These are phyloP conservation scores for Catonia carolina DNA, from an alignment of 2,888 invertebrate genomes.

Conservation along the genomic window DNA sequence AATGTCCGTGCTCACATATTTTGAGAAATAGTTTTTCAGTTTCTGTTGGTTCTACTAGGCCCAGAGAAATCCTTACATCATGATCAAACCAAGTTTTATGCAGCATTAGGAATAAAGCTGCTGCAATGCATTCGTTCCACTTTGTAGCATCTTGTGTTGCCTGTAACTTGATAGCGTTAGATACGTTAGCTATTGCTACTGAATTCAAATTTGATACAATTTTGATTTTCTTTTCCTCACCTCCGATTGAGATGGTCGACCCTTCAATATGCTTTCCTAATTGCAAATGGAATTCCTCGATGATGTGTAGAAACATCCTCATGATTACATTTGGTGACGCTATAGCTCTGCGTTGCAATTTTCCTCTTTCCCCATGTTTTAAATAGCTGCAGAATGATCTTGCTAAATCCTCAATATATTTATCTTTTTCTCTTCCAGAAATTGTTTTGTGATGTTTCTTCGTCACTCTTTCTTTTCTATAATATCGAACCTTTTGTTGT, in stretches of 20 bases:
- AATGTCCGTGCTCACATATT: not conserved
- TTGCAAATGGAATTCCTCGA: conserved; percentile 23
- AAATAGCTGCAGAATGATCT: conserved; percentile 17
- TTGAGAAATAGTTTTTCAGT: not conserved
- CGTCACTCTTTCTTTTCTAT: too few relatives aligned
- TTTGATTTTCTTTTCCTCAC: conserved; percentile 36
- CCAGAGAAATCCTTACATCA: not conserved
- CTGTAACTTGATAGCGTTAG: conserved; percentile 25
- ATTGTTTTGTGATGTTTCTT: too few relatives aligned
- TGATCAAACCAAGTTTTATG: conserved; percentile 26
- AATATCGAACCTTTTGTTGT: too few relatives aligned
- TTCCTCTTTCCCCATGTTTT: conserved; percentile 21
- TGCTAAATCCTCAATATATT: conserved; percentile 8
- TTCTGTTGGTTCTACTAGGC: not conserved
- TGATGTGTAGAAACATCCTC: conserved; percentile 15
- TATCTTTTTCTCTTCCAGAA: too few relatives aligned
- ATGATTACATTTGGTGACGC: conserved; percentile 22
- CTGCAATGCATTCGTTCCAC: conserved; percentile 37
- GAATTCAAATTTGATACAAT: conserved; percentile 28
- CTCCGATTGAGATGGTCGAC: conserved; percentile 35
- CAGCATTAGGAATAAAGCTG: conserved; percentile 33
- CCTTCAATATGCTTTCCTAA: conserved; percentile 30
- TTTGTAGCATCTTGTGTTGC: conserved; percentile 38
- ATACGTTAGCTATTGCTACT: not conserved
- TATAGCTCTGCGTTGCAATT: conserved; percentile 16